These are phyloP conservation scores for Ascidia mentula DNA, from an alignment of 23 tunicate genomes.

Conservation along the genomic window DNA sequence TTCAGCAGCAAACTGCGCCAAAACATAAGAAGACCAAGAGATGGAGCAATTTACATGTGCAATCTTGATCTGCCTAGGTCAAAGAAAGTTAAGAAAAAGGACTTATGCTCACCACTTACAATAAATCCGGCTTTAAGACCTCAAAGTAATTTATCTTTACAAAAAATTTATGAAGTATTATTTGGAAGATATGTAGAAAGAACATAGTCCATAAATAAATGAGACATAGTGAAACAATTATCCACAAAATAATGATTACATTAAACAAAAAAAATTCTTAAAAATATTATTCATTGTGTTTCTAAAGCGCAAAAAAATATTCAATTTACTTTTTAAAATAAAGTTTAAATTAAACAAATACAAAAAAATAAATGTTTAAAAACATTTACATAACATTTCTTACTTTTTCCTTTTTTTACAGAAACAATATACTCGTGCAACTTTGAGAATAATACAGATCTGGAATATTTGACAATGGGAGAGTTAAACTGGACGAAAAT, in stretches of 20 bases:
- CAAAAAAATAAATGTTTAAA: too few relatives aligned
- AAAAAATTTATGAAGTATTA: too few relatives aligned
- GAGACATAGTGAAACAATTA: background rate
- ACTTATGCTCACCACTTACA: background rate
- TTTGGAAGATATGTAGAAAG: too few relatives aligned
- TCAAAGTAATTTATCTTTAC: too few relatives aligned
- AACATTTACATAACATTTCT: too few relatives aligned
- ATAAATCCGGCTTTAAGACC: background rate
- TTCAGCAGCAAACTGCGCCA: background rate
- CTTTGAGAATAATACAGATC: background rate
- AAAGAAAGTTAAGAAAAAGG: background rate
- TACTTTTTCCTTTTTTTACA: background rate
- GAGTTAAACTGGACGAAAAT: background rate
- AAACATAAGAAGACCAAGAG: background rate
- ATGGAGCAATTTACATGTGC: background rate
- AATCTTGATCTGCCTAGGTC: background rate
- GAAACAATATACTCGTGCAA: background rate
- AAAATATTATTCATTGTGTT: too few relatives aligned
- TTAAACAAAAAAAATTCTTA: too few relatives aligned
- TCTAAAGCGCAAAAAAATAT: too few relatives aligned
- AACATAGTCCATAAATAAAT: background rate
- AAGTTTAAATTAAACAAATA: too few relatives aligned
- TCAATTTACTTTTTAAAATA: background rate
- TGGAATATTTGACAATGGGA: background rate
- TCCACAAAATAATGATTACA: too few relatives aligned